Evolutionary conservation across 2,888 invertebrate species (phyloP).

Genomic region (Plemyria rubiginata): DNA sequence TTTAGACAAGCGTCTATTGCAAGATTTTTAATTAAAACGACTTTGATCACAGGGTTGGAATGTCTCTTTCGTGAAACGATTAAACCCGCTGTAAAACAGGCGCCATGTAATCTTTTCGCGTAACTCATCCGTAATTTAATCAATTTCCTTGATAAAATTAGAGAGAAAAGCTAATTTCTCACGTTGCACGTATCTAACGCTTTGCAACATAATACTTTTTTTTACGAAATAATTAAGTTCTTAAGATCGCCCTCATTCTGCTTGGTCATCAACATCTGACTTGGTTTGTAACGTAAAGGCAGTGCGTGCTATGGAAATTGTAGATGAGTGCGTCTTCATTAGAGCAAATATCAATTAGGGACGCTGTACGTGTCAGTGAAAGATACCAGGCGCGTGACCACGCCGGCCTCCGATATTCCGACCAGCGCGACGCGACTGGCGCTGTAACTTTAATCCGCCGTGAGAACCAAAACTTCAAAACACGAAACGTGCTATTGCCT

Average conservation of each 20-base stretch:
- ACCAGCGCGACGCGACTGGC: slow-evolving; percentile 34
- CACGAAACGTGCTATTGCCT: slow-evolving; percentile 78
- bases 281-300: slow-evolving; percentile 13
- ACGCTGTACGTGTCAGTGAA: slow-evolving; percentile 61
- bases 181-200: slow-evolving; percentile 4
- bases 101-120: slow-evolving; percentile 61
- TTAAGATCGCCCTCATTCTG: slow-evolving; percentile 21
- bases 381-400: slow-evolving; percentile 55
- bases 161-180: slow-evolving; percentile 10
- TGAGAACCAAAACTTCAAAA: slow-evolving; percentile 62
- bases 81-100: slow-evolving; percentile 71
- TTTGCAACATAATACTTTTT: slow-evolving; percentile 4
- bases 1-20: slow-evolving; percentile 77
- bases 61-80: slow-evolving; percentile 75
- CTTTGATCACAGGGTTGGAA: slow-evolving; percentile 78
- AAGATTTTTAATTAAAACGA: slow-evolving; percentile 81
- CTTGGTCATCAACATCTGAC: slow-evolving; percentile 14
- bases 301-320: slow-evolving; percentile 56
- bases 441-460: slow-evolving; percentile 40
- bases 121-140: slow-evolving; percentile 51
- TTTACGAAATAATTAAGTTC: slow-evolving; percentile 7
- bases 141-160: slow-evolving; percentile 39
- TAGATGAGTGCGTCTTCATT: slow-evolving; percentile 63
- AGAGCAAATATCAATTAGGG: slow-evolving; percentile 76
- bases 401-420: slow-evolving; percentile 35